Evolutionary conservation across 2,113 vertebrate genomes (phyloP).

Genomic region (Engraulis encrasicolus): DNA sequence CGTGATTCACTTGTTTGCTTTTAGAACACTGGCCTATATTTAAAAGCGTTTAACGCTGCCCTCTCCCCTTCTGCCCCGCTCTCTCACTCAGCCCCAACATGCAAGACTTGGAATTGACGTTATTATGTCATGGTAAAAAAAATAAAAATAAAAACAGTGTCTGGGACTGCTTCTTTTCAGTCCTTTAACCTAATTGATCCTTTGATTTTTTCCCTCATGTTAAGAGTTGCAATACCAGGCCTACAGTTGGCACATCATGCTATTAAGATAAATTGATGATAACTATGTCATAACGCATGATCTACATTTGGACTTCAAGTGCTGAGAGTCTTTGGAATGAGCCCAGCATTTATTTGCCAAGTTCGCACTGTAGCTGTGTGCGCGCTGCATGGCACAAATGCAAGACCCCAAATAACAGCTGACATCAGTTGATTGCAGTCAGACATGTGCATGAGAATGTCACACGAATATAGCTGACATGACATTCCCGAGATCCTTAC

Average conservation of each 20-base stretch:
- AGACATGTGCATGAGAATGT: conserved; percentile 66
- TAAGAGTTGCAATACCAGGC: background rate
- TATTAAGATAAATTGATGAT: background rate
- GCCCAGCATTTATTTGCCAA: background rate
- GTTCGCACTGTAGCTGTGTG: conserved; percentile 56
- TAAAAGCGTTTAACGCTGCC: conserved; percentile 82
- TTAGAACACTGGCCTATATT: conserved; percentile 93
- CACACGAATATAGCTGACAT: conserved; percentile 60
- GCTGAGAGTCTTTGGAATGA: background rate
- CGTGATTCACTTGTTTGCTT: conserved; percentile 90
- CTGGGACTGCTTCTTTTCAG: background rate
- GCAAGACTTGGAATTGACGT: background rate
- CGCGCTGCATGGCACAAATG: conserved; percentile 60
- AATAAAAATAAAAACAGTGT: too few relatives aligned
- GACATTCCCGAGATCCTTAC: conserved; percentile 42
- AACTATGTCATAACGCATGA: background rate
- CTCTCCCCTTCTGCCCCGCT: conserved; percentile 54
- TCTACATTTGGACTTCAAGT: background rate
- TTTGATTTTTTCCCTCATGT: background rate
- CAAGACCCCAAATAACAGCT: conserved; percentile 65
- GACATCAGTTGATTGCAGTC: conserved; percentile 73
- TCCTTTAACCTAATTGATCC: background rate
- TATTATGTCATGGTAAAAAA: background rate
- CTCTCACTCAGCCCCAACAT: background rate
- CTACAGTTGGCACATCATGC: too few relatives aligned